Evolutionary conservation across 2,113 vertebrate genomes (phyloP), one percentile per base, ranked within the genome.

Genomic region (Dolichallabes microphthalmus): DNA sequence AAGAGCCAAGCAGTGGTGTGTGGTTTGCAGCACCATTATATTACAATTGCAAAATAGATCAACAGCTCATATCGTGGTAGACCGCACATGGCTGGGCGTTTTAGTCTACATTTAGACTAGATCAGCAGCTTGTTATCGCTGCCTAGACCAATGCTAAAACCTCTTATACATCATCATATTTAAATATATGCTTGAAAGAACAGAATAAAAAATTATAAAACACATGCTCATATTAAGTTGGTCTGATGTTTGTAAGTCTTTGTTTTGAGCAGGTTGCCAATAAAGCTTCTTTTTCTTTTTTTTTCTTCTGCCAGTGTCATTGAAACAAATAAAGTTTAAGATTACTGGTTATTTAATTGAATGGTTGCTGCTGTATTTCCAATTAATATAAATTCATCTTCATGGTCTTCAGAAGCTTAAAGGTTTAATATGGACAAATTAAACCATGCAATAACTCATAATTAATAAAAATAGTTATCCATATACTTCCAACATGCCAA

Each of bases 171-270:
- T 91, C 90, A 92, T 85, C 93, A 93, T 93, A 92, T 87, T 85
- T 91, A 93, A 92, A 93, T 87, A 73, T 91, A 85, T 88, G 92
- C 91, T 93, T 92, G 84, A 92, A 85, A 86, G 88, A 92, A 87
- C 77, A 66, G 87, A 92, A 95, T 95, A 95, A 94, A 95, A 95
- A 94, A 94, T 45, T 92, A 91, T 90, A 87, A 91, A 90, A 94
- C 88, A 92, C 92, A 91, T 90, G 85, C 91, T 92, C 89, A 87
- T 91, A 89, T 88, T 92, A 92, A 93, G 93, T 93, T 91, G 91
- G 92, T 94, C 90, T 92, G 85, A 91, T 88, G 89, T 94, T 91
- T 93, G 89, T 94, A 91, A 91, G 86, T 74, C 82, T 86, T 89
- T 92, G 90, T 92, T 93, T 92, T 91, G 91, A 94, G 93, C 91